Evolutionary conservation across 2,113 vertebrate genomes (phyloP).

Genomic region (Leucopsar rothschildi): DNA sequence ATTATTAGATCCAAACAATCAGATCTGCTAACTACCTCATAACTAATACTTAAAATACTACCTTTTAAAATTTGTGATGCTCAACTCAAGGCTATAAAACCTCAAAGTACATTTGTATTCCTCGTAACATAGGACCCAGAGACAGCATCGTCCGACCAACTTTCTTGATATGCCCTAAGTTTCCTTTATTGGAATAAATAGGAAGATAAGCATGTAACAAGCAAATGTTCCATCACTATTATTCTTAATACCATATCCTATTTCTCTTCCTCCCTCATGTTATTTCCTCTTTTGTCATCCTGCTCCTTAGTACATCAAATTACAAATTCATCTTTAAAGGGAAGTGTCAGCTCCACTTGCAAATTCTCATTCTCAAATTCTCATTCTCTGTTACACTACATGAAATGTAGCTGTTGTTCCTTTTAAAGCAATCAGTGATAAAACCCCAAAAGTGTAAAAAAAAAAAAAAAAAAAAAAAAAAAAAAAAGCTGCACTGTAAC

Average conservation of each 20-base stretch:
- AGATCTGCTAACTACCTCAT: neutral
- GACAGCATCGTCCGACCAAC: neutral
- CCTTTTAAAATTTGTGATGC: neutral
- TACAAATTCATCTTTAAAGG: neutral
- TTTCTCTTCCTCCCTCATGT: neutral
- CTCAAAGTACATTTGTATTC: neutral
- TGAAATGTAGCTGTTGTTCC: neutral
- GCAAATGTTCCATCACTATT: neutral
- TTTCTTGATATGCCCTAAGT: neutral
- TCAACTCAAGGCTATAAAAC: neutral
- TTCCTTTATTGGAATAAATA: neutral
- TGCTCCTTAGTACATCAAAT: neutral
- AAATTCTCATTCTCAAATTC: neutral
- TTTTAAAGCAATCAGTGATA: neutral
- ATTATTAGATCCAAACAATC: neutral
- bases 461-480: neutral
- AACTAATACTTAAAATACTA: neutral
- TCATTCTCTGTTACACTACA: neutral
- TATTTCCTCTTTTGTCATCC: neutral
- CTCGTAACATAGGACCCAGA: neutral
- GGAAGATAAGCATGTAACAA: neutral
- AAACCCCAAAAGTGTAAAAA: neutral
- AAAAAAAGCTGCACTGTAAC: neutral
- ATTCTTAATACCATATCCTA: neutral
- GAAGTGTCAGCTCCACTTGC: neutral